Evolutionary conservation across 2,888 invertebrate species (phyloP).

Genomic region (Ophion slaviceki): DNA sequence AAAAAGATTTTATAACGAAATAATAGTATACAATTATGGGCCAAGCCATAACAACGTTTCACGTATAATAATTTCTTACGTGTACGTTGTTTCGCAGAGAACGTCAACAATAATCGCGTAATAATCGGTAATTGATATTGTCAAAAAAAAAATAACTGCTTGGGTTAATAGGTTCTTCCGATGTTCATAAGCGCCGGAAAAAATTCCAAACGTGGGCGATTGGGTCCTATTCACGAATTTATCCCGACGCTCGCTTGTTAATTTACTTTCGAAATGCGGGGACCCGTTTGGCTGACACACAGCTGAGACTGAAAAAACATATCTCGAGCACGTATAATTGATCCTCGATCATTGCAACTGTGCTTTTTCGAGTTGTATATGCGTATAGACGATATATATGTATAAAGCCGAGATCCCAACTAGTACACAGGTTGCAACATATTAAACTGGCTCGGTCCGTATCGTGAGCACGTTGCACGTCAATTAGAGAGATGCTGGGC

Average conservation of each 20-base stretch:
- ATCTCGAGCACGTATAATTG: slow-evolving; percentile 39
- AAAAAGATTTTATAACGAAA: slow-evolving; percentile 7
- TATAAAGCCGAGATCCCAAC: slow-evolving; percentile 41
- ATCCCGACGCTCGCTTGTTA: not conserved
- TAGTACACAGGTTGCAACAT: slow-evolving; percentile 57
- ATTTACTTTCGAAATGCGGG: slow-evolving; percentile 16
- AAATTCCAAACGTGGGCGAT: not conserved
- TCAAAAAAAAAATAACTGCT: too few relatives aligned
- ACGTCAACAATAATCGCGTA: not conserved
- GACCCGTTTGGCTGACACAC: not conserved
- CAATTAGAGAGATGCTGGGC: slow-evolving; percentile 64
- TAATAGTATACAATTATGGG: not conserved
- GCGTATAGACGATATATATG: not conserved
- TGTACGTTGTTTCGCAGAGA: not conserved
- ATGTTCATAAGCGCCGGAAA: not conserved
- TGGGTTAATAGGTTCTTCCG: too few relatives aligned
- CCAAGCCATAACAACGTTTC: not conserved
- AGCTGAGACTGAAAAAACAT: slow-evolving; percentile 7
- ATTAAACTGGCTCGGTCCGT: slow-evolving; percentile 55
- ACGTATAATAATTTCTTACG: not conserved
- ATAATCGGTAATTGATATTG: too few relatives aligned
- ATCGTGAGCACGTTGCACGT: slow-evolving; percentile 58
- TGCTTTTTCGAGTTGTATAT: slow-evolving; percentile 35
- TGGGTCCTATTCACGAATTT: not conserved
- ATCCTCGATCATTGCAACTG: slow-evolving; percentile 41